Conservation (phyloP, 2,113 vertebrate species). For the Trinectes maculatus region DNA sequence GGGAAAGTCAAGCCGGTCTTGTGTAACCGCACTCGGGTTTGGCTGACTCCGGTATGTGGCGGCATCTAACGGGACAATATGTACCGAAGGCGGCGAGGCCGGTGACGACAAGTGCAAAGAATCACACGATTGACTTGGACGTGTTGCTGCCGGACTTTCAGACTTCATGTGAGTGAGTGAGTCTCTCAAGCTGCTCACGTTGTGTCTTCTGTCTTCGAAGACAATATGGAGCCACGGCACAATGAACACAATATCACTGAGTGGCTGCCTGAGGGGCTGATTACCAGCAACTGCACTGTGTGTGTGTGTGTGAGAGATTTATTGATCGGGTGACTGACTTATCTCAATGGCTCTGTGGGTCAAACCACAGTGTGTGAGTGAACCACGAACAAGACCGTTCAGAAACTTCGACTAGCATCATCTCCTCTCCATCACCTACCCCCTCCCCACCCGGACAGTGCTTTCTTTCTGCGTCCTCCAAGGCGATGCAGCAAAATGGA, state of each 20-base stretch:
- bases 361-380: constrained; percentile 4
- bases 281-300: constrained; percentile 15
- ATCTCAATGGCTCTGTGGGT: constrained; percentile 4
- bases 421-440: constrained; percentile 15
- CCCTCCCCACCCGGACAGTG: background rate
- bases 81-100: background rate
- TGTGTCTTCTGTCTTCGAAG: constrained; percentile 1
- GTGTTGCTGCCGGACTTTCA: background rate
- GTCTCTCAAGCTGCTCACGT: constrained; percentile 23
- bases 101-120: background rate
- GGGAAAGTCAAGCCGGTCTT: constrained; percentile 17
- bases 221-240: constrained; percentile 29
- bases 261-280: constrained; percentile 10
- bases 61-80: constrained; percentile 12
- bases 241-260: constrained; percentile 2
- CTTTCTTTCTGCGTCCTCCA: constrained; percentile 30
- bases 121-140: background rate
- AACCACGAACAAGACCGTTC: background rate
- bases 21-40: constrained; percentile 5
- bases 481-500: constrained; percentile 45
- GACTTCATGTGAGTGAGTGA: background rate
- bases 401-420: constrained; percentile 14
- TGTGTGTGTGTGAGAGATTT: constrained; percentile 9
- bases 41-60: background rate
- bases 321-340: background rate